phyloP scores from a whole-genome alignment of 2,113 vertebrate species.

The Cepphus grylle region DNA sequence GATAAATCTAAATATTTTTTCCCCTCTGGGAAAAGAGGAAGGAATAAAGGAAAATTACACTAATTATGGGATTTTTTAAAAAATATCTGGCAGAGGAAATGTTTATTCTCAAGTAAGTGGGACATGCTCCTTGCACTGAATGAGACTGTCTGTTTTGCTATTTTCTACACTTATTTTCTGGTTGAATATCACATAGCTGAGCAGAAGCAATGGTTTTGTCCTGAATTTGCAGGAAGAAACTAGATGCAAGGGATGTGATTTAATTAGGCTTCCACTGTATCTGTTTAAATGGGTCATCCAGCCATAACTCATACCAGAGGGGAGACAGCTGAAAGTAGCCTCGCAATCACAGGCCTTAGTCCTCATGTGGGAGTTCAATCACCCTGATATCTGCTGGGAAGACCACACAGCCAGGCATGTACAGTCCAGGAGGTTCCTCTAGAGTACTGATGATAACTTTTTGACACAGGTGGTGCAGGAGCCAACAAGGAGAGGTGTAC shows the following conservation, averaged over 20 bases:
- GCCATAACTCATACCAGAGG: background rate
- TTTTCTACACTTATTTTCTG: background rate
- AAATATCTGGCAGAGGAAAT: constrained; percentile 11
- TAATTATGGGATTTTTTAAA: background rate
- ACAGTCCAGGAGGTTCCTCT: too few species aligned
- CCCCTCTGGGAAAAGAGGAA: background rate
- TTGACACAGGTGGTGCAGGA: too few species aligned
- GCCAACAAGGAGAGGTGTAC: too few species aligned
- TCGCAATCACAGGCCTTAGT: too few species aligned
- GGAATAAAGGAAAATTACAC: constrained; percentile 3
- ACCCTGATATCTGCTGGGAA: too few species aligned
- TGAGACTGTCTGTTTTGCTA: background rate
- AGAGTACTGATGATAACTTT: too few species aligned
- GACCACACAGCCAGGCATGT: too few species aligned
- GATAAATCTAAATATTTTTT: background rate
- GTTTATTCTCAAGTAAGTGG: background rate
- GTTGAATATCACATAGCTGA: background rate
- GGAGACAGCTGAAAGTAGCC: too few species aligned
- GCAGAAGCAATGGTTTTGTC: too few species aligned
- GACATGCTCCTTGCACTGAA: background rate
- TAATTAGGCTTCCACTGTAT: background rate
- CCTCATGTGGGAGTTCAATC: too few species aligned
- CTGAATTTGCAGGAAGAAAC: background rate
- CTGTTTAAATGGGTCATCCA: background rate
- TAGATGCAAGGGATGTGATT: background rate